Evolutionary conservation across 2,888 invertebrate species (phyloP).

Genomic region (Bedellia somnulentella): DNA sequence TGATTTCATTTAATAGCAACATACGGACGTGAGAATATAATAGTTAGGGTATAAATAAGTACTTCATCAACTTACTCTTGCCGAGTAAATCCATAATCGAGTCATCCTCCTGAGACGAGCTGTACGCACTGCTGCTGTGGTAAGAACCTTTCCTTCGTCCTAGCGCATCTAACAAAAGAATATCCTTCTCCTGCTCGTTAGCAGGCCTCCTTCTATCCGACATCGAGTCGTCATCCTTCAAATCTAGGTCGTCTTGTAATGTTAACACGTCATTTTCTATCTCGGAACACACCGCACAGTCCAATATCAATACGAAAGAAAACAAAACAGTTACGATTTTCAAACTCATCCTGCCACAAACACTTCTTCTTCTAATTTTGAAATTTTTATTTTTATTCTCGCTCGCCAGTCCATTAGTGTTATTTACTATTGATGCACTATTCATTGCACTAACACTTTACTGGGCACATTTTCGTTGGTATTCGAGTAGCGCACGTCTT

Average conservation of each 20-base stretch:
- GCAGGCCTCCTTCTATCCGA: slow-evolving; percentile 52
- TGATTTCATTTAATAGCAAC: too few relatives aligned
- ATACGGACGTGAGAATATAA: too few relatives aligned
- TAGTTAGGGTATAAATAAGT: too few relatives aligned
- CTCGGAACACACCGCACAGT: slow-evolving; percentile 25
- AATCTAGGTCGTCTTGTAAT: slow-evolving; percentile 39
- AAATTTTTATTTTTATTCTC: slow-evolving; percentile 27
- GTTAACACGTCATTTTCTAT: slow-evolving; percentile 46
- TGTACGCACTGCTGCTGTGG: slow-evolving; percentile 33
- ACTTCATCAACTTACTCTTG: slow-evolving; percentile 80
- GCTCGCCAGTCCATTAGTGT: slow-evolving; percentile 25
- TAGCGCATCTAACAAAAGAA: slow-evolving; percentile 71
- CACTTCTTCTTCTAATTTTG: slow-evolving; percentile 29
- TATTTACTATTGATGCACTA: slow-evolving; percentile 24
- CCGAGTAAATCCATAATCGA: slow-evolving; percentile 83
- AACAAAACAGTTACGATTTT: slow-evolving; percentile 16
- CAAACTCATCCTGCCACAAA: slow-evolving; percentile 12
- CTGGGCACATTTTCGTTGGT: slow-evolving; percentile 17
- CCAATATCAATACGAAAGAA: slow-evolving; percentile 17
- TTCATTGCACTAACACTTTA: slow-evolving; percentile 16
- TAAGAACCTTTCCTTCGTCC: slow-evolving; percentile 66
- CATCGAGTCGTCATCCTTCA: slow-evolving; percentile 28
- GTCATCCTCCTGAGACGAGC: slow-evolving; percentile 59
- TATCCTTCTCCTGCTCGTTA: slow-evolving; percentile 74
- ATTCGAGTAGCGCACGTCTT: slow-evolving; percentile 5